Conservation (phyloP, 2,113 vertebrate species). For the Aldabrachelys gigantea region DNA sequence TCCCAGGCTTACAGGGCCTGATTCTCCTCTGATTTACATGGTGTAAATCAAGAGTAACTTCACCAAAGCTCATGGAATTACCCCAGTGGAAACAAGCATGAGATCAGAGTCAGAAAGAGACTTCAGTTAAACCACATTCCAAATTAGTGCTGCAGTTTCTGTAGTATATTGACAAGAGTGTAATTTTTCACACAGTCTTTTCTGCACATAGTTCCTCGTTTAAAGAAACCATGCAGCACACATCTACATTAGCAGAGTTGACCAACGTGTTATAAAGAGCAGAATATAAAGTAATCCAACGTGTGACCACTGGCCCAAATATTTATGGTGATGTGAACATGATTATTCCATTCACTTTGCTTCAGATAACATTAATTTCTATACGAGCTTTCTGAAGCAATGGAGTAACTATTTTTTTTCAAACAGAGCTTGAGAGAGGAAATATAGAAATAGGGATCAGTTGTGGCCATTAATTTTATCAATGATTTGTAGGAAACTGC, state of each 20-base stretch:
- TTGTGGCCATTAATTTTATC: conserved; percentile 50
- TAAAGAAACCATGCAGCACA: neutral
- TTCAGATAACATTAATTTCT: conserved; percentile 4
- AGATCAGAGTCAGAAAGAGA: neutral
- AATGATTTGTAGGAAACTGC: conserved; percentile 57
- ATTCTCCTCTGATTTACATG: neutral
- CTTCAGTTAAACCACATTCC: neutral
- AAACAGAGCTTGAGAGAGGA: neutral
- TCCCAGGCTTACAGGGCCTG: neutral
- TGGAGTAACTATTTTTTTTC: neutral
- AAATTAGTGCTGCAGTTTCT: conserved; percentile 16
- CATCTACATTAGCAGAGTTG: neutral
- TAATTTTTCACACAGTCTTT: neutral
- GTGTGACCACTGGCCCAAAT: neutral
- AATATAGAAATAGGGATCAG: conserved; percentile 28
- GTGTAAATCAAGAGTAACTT: neutral
- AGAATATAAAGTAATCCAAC: neutral
- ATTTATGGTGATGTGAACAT: neutral
- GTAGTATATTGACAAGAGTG: neutral
- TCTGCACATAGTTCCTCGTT: neutral
- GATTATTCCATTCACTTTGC: neutral
- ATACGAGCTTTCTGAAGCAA: neutral
- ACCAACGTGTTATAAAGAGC: neutral
- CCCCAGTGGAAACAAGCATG: neutral
- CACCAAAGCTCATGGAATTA: neutral